A percentile compares a stretch with the other conserved stretches of the same genome.
Conservation (phyloP, 2,113 vertebrate genomes). For the Notarius quadriscutis region DNA sequence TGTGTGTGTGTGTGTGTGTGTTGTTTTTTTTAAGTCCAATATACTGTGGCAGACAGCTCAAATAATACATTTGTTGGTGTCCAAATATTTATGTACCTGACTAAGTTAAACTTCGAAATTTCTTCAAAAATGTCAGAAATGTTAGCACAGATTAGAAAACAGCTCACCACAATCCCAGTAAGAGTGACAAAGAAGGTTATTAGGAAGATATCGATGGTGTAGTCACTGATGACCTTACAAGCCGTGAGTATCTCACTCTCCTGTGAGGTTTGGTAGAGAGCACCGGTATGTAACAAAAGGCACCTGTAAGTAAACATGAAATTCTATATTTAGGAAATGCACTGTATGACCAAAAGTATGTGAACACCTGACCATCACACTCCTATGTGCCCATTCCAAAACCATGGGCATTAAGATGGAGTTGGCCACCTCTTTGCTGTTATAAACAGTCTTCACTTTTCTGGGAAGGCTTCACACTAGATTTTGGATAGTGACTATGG, state of each 20-base stretch:
- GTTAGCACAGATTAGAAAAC: not conserved
- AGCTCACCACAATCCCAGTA: conserved; percentile 76
- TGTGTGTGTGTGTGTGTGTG: too few species aligned
- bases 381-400: not conserved
- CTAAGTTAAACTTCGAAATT: not conserved
- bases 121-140: not conserved
- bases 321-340: not conserved
- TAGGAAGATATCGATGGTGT: conserved; percentile 77
- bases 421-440: not conserved
- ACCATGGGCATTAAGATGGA: not conserved
- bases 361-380: too few species aligned
- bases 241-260: conserved; percentile 35
- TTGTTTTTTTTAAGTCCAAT: not conserved
- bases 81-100: not conserved
- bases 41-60: not conserved
- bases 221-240: conserved; percentile 74
- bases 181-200: conserved; percentile 78
- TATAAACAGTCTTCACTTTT: too few species aligned
- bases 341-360: not conserved
- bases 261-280: conserved; percentile 52
- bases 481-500: too few species aligned
- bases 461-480: too few species aligned
- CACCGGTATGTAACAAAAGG: conserved; percentile 79
- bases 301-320: conserved; percentile 68
- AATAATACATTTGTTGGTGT: not conserved